phyloP scores from a whole-genome alignment of 2,888 invertebrate genomes.

The Drosophila borealis region DNA sequence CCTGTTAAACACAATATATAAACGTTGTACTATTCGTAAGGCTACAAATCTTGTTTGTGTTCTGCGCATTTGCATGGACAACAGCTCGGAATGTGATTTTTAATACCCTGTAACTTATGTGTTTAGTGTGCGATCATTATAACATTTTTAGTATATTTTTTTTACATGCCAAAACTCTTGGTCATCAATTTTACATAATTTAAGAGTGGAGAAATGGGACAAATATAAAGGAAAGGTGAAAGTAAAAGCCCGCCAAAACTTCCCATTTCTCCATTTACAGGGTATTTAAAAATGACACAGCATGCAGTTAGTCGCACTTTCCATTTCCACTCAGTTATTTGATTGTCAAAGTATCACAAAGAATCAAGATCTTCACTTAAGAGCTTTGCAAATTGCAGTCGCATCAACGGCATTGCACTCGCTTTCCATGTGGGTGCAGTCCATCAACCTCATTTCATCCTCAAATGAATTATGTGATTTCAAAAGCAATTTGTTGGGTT shows the following conservation, averaged over 20 bases:
- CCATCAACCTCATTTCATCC: conserved; percentile 32
- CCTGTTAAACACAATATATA: conserved; percentile 37
- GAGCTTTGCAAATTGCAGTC: conserved; percentile 61
- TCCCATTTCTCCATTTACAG: background rate
- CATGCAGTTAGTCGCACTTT: conserved; percentile 47
- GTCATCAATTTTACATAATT: too few species aligned
- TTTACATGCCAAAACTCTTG: too few species aligned
- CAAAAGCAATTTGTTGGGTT: conserved; percentile 59
- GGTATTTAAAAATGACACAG: conserved; percentile 22
- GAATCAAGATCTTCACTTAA: conserved; percentile 51
- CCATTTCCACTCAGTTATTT: conserved; percentile 39
- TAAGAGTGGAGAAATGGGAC: too few species aligned
- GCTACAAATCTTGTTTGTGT: conserved; percentile 64
- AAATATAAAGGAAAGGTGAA: background rate
- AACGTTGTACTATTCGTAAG: conserved; percentile 21
- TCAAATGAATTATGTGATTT: conserved; percentile 53
- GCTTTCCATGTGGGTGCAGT: conserved; percentile 52
- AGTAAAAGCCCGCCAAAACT: background rate
- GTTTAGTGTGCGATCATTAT: background rate
- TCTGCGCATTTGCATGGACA: conserved; percentile 45
- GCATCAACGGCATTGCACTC: conserved; percentile 31
- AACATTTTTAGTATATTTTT: background rate
- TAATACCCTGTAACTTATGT: conserved; percentile 18
- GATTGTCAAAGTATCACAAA: conserved; percentile 54
- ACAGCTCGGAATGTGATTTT: background rate